Evolutionary conservation across 2,113 vertebrate genomes (phyloP).

Genomic region (Tychaedon coryphoeus): DNA sequence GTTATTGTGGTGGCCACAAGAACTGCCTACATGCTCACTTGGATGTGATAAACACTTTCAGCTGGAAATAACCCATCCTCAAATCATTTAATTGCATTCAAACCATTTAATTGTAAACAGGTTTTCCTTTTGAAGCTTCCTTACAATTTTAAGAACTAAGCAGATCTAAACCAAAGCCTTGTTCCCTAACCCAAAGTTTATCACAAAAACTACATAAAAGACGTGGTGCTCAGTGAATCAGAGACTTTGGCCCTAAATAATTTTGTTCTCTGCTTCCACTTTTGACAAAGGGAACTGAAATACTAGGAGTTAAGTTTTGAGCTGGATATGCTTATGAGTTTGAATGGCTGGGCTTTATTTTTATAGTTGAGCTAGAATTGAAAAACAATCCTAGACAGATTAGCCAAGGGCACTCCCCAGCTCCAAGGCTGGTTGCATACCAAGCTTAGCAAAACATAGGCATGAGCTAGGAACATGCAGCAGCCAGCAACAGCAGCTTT

Average conservation of each 20-base stretch:
- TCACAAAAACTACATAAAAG: neutral
- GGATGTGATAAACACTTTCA: neutral
- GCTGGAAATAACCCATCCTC: neutral
- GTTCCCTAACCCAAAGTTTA: neutral
- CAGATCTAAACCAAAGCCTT: neutral
- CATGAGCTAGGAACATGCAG: fast-evolving
- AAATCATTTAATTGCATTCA: neutral
- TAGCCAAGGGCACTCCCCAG: neutral
- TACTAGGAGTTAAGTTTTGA: neutral
- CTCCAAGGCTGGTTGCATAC: neutral
- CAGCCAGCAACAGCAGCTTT: neutral
- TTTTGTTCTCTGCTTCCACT: neutral
- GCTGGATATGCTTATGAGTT: neutral
- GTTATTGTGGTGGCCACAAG: fast-evolving
- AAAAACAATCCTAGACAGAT: neutral
- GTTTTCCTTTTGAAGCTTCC: neutral
- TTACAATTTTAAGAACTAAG: neutral
- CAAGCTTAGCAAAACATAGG: neutral
- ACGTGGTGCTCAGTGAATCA: neutral
- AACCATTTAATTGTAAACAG: neutral
- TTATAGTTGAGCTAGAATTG: neutral
- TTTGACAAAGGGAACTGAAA: neutral
- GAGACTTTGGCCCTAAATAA: fast-evolving
- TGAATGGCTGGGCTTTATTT: neutral
- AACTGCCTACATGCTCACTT: neutral